A percentile compares a stretch with the other conserved stretches of the same genome.
Evolutionary conservation across 2,797 vertebrate genomes (phyloP).

Genomic region (Malacoraja senta): DNA sequence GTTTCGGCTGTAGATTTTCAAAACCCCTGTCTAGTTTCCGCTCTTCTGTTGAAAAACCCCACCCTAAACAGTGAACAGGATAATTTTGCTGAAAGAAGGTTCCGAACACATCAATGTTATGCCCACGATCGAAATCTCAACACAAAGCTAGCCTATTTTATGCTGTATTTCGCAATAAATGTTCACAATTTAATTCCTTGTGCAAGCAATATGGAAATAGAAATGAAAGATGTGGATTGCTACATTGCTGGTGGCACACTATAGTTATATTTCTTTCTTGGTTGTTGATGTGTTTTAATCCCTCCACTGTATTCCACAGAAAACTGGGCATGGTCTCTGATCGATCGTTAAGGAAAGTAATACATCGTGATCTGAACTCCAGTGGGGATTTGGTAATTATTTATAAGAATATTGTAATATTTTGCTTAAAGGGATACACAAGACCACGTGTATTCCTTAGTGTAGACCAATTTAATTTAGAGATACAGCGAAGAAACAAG

Average conservation of each 20-base stretch:
- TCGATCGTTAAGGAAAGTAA: neutral
- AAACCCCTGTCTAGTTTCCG: neutral
- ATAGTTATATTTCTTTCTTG: neutral
- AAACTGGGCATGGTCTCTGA: neutral
- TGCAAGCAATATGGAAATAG: neutral
- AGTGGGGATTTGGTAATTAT: slow-evolving; percentile 17
- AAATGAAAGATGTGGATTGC: neutral
- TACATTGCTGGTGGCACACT: neutral
- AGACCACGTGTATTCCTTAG: neutral
- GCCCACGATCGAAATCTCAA: too few relatives aligned
- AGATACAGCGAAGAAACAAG: too few relatives aligned
- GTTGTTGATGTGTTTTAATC: neutral
- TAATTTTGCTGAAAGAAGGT: neutral
- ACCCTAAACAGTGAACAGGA: neutral
- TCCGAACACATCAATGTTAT: neutral
- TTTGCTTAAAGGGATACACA: neutral
- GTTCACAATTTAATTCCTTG: neutral
- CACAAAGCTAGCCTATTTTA: neutral
- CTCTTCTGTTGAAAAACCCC: neutral
- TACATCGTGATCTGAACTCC: neutral
- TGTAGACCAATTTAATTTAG: too few relatives aligned
- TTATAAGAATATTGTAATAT: neutral
- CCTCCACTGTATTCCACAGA: neutral
- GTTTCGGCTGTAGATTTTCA: neutral
- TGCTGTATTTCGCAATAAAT: neutral